phyloP scores from a whole-genome alignment of 2,113 vertebrate species.

The Indri indri region DNA sequence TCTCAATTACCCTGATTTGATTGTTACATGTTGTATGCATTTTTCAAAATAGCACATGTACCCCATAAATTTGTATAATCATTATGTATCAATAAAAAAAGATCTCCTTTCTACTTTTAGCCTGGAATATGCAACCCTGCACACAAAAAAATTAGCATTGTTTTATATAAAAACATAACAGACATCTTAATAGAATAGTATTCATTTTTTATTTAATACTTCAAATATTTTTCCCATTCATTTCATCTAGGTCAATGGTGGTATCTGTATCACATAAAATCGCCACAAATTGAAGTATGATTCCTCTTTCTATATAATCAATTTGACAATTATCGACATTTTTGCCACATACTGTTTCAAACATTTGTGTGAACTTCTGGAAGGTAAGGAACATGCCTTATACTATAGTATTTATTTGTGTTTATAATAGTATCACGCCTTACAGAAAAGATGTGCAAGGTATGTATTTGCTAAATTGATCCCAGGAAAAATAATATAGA shows the following conservation, averaged over 20 bases:
- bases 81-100: not conserved
- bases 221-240: not conserved
- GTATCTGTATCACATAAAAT: not conserved
- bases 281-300: not conserved
- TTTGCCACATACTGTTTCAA: not conserved
- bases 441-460: not conserved
- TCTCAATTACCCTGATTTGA: not conserved
- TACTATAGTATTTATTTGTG: not conserved
- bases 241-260: not conserved
- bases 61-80: not conserved
- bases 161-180: not conserved
- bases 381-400: not conserved
- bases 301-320: not conserved
- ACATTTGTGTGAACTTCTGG: constrained; percentile 4
- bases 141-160: not conserved
- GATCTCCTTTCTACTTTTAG: not conserved
- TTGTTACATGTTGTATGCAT: not conserved
- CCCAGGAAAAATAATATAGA: not conserved
- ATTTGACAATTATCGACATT: not conserved
- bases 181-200: not conserved
- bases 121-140: not conserved
- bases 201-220: not conserved
- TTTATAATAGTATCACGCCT: not conserved
- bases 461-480: not conserved
- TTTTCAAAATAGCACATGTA: not conserved